Conservation (phyloP, 1,140 invertebrate species). For the Cataglyphis hispanica region DNA sequence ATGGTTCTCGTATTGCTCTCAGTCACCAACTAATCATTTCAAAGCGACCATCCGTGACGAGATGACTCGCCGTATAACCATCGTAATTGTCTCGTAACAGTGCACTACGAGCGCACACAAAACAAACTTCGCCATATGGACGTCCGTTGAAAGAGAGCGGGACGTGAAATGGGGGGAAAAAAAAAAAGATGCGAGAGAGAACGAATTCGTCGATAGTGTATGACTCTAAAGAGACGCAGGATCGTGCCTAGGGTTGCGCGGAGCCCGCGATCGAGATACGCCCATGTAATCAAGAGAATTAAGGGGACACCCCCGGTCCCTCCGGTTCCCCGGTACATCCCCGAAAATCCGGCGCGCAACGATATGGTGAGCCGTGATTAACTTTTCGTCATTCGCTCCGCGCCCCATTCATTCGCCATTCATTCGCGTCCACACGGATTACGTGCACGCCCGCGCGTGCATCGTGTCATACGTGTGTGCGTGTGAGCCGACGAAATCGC, state of each 20-base stretch:
- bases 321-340: conserved; percentile 72
- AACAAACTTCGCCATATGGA: conserved; percentile 82
- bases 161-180: conserved; percentile 47
- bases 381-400: conserved; percentile 85
- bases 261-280: conserved; percentile 78
- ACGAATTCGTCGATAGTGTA: conserved; percentile 49
- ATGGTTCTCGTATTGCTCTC: conserved; percentile 43
- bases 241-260: conserved; percentile 62
- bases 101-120: conserved; percentile 64
- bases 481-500: conserved; percentile 65
- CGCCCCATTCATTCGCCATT: conserved; percentile 86
- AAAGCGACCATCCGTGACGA: conserved; percentile 71
- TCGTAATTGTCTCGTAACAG: conserved; percentile 84
- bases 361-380: conserved; percentile 87
- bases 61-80: conserved; percentile 56
- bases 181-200: conserved; percentile 9
- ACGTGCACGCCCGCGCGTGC: conserved; percentile 67
- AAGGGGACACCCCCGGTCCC: conserved; percentile 70
- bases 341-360: conserved; percentile 80
- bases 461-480: conserved; percentile 53
- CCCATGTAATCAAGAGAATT: conserved; percentile 86
- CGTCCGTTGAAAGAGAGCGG: conserved; percentile 26
- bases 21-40: conserved; percentile 61
- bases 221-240: conserved; percentile 48
- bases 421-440: conserved; percentile 86